These are phyloP conservation scores for Saxicola maurus DNA, from an alignment of 2,797 vertebrate species.

Conservation along the genomic window DNA sequence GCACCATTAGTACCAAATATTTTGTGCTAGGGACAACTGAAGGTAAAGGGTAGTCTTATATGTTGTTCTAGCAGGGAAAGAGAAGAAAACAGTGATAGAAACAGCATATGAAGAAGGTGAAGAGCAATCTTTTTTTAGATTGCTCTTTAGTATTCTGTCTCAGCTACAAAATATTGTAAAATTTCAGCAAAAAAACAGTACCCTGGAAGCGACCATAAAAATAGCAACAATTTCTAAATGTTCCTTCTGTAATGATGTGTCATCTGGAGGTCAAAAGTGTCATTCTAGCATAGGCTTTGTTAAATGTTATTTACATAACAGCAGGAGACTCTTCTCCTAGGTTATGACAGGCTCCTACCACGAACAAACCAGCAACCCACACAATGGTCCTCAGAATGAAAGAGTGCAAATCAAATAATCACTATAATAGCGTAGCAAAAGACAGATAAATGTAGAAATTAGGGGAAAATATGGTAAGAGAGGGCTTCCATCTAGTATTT, in stretches of 20 bases:
- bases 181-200: not conserved
- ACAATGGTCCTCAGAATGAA: constrained; percentile 24
- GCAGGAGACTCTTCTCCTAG: not conserved
- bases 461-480: not conserved
- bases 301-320: not conserved
- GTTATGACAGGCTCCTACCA: not conserved
- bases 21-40: not conserved
- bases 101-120: not conserved
- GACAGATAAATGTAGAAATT: not conserved
- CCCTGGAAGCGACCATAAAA: fast-evolving
- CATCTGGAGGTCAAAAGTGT: not conserved
- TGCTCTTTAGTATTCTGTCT: not conserved
- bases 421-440: constrained; percentile 1
- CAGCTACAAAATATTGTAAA: not conserved
- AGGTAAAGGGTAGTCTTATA: not conserved
- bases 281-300: not conserved
- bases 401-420: constrained; percentile 41
- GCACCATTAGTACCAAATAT: not conserved
- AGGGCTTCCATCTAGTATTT: constrained; percentile 32
- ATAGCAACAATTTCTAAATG: not conserved
- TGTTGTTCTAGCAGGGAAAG: not conserved
- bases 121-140: not conserved
- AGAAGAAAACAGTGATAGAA: not conserved
- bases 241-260: not conserved
- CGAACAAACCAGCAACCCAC: not conserved